Base-by-base conservation (phyloP, 2,113 vertebrate species). In the Geococcyx californianus region DNA sequence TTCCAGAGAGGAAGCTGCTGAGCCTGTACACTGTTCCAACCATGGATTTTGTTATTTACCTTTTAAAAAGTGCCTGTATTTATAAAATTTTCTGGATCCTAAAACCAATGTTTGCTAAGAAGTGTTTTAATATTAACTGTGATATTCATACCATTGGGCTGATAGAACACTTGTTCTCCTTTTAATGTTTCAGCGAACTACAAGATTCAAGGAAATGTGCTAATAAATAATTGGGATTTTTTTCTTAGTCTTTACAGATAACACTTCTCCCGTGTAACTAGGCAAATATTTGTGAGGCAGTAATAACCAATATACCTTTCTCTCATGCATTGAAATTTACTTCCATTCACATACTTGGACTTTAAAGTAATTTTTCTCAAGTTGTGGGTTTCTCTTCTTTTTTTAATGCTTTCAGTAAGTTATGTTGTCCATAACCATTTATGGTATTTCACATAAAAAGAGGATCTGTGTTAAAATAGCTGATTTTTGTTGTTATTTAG, bases 1-100 rank as follows among this genome's bases (percentile, higher is more conserved):
- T 29, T 74, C 20, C 26, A 26, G 42, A 44, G 69, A 6, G 55
- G 55, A 74, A 54, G 11, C 20, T 66, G 33, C 40, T 6, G 40
- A 79, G 44, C 16, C 19, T 75, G 28, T 24, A 3, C 0, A 0
- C 13, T 60, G 34, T 7, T 79, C 36, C 86, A 38, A 33, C 26
- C 25, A 13, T 1, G 1, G 28, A 0, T n/a, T 75, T 67, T 70
- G 4, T 40, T 59, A 9, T 36, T 63, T 18, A 13, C 6, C 10
- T 77, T 55, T 58, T 73, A 13, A 28, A 45, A 86, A 40, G 10
- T 16, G 23, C 11, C 44, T 3, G 2, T 19, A 7, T 29, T 24
- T 11, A 16, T 24, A 9, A n/a, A n/a, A 14, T 6, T 13, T 44
- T 55, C 16, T 51, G 44, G 3, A 7, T 86, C 56, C 44, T 72